Base-by-base conservation (phyloP, 2,113 vertebrate species). In the Onychostoma macrolepis region DNA sequence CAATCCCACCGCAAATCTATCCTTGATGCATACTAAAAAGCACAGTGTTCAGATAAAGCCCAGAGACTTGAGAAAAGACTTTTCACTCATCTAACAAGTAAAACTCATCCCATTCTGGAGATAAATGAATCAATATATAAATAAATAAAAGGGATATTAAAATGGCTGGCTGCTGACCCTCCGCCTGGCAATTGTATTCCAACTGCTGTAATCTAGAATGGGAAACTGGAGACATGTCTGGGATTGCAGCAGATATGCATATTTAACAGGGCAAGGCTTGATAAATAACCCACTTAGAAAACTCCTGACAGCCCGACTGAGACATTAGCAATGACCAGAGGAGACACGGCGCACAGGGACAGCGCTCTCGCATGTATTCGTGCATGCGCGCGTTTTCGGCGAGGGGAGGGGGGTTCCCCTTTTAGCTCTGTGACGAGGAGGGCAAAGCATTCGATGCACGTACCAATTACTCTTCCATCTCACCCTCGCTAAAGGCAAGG, bases 381-480 rank as follows among this genome's bases (percentile, higher is more conserved):
- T 90, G 90, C 79, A 75, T 80, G 53, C 56, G 78, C 38, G 79
- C 65, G 65, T 53, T 53, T 28, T 19, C 11, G 67, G 72, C 15
- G 80, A 71, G 30, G 24, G 82, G 81, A 30, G 86, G 53, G 85
- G 76, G 87, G 69, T 75, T 87, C 67, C 91, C 92, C 94, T 90
- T 91, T 91, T 58, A 95, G 93, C 90, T 94, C 93, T 92, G 76
- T 78, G 93, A 92, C 91, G 92, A 94, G 58, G 87, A 83, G 84
- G 24, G 83, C 61, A 78, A 95, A 89, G 92, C 93, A 96, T 97
- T 96, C 96, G 89, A 93, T 0, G 88, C 96, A 96, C 94, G 94
- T 95, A 96, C 95, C 94, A 96, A 96, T 96, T 96, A 97, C 95
- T 95, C 95, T 96, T 96, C 95, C 93, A 95, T 96, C 96, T 96